Evolutionary conservation across 2,113 vertebrate genomes (phyloP).

Genomic region (Heterotilapia buettikoferi): DNA sequence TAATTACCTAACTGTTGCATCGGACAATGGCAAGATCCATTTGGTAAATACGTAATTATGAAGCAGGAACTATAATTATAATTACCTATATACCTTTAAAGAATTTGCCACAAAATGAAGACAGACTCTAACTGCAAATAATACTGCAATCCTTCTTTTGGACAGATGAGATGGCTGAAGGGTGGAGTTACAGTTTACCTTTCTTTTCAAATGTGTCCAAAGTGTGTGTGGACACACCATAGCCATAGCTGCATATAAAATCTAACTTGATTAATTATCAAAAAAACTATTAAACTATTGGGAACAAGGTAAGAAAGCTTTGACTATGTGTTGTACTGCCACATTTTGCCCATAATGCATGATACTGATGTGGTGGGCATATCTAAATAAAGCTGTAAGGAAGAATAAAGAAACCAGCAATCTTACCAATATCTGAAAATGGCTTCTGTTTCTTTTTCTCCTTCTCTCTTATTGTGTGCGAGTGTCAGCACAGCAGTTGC

Average conservation of each 20-base stretch:
- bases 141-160: not conserved
- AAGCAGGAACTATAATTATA: not conserved
- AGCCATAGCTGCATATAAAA: not conserved
- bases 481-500: not conserved
- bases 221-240: not conserved
- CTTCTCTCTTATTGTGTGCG: not conserved
- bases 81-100: not conserved
- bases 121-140: fast-evolving
- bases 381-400: not conserved
- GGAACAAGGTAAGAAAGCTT: not conserved
- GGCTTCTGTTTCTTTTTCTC: not conserved
- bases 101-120: not conserved
- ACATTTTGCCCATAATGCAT: not conserved
- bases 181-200: not conserved
- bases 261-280: not conserved
- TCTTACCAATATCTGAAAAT: not conserved
- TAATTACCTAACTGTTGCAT: not conserved
- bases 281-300: not conserved
- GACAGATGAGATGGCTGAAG: not conserved
- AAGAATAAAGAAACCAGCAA: not conserved
- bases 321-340: not conserved
- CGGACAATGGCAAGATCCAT: not conserved
- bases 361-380: not conserved
- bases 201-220: not conserved
- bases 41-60: not conserved